These are phyloP conservation scores for Aspidiotus destructor DNA, from an alignment of 2,888 invertebrate genomes.

Conservation along the genomic window DNA sequence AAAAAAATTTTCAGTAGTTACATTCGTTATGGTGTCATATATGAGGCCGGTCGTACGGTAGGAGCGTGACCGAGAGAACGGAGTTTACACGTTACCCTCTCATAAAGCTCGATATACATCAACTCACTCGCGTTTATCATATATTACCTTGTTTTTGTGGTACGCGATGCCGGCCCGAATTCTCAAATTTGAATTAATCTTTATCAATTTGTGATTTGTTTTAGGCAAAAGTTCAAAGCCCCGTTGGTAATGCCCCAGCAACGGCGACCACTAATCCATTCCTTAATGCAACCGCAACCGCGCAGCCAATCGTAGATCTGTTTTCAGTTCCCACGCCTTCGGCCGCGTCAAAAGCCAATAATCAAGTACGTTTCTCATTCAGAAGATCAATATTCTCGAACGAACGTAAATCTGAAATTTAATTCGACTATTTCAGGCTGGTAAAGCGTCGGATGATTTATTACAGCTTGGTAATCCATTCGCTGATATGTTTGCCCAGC, in stretches of 20 bases:
- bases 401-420: not conserved
- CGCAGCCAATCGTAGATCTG: constrained; percentile 62
- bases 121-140: too few relatives aligned
- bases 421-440: constrained; percentile 38
- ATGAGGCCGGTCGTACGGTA: too few relatives aligned
- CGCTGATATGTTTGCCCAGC: constrained; percentile 66
- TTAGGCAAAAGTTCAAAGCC: constrained; percentile 69
- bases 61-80: too few relatives aligned
- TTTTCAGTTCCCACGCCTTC: constrained; percentile 48
- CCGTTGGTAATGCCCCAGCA: constrained; percentile 48
- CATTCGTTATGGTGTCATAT: too few relatives aligned
- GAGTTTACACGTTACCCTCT: too few relatives aligned
- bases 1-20: too few relatives aligned
- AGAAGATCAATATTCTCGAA: not conserved
- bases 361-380: constrained; percentile 12
- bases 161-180: too few relatives aligned
- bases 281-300: constrained; percentile 54
- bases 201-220: constrained; percentile 35
- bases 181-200: too few relatives aligned
- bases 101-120: too few relatives aligned
- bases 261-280: constrained; percentile 67
- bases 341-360: constrained; percentile 20
- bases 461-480: constrained; percentile 85
- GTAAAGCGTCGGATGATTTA: constrained; percentile 77
- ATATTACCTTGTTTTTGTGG: too few relatives aligned